Conservation (phyloP, 2,113 vertebrate genomes). For the Daboia siamensis region DNA sequence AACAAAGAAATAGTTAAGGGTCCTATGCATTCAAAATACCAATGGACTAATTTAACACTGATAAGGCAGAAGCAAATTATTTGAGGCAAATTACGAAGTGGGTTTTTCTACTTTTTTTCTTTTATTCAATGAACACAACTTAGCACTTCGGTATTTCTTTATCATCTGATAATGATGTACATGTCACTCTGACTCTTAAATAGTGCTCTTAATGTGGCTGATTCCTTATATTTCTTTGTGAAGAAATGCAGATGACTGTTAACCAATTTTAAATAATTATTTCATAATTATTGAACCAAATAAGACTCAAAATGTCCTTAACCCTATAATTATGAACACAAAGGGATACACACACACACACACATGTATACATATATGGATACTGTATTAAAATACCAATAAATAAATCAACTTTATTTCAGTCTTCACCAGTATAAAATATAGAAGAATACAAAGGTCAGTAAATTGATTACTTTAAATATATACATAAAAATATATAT, state of each 20-base stretch:
- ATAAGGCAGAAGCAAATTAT: conserved; percentile 44
- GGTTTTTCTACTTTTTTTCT: conserved; percentile 26
- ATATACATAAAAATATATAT: neutral
- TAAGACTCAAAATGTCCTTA: neutral
- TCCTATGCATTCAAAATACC: conserved; percentile 58
- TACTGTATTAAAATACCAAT: neutral
- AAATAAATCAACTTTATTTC: neutral
- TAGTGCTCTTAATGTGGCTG: neutral
- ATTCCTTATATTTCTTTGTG: neutral
- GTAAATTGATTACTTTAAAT: neutral
- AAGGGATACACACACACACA: neutral
- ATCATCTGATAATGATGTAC: neutral
- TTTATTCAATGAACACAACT: conserved; percentile 6
- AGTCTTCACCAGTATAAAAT: neutral
- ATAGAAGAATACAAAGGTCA: neutral
- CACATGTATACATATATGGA: neutral
- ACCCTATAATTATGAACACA: neutral
- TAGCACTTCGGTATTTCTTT: neutral
- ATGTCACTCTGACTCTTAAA: neutral
- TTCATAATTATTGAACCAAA: neutral
- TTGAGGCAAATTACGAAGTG: conserved; percentile 21
- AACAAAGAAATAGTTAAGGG: conserved; percentile 61
- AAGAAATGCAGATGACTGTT: neutral
- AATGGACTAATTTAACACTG: conserved; percentile 53
- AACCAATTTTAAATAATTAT: neutral